Base-by-base conservation (phyloP, 2,888 invertebrate species). In the Phasia obesa region DNA sequence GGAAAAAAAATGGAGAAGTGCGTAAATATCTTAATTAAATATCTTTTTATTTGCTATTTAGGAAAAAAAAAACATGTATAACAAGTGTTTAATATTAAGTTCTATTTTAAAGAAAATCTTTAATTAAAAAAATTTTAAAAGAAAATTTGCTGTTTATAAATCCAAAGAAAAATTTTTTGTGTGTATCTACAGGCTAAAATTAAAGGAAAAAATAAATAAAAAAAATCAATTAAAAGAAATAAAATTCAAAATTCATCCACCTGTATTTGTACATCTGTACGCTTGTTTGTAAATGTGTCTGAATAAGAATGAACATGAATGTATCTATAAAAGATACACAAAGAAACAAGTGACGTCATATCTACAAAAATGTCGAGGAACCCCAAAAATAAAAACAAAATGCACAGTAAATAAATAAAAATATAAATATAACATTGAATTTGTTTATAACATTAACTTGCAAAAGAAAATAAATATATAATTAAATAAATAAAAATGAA, bases 311-410 rank as follows among this genome's bases (percentile, higher is more conserved):
- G 31, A 35, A 27, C n/a, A 11, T 35, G 11, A 35, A 35, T 35
- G 17, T 42, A 31, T 64, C 27, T 42, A 7, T n/a, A 23, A 57
- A 44, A 60, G 59, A 60, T 51, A 59, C 31, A 76, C 65, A 77
- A 73, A 59, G 44, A 51, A 53, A 38, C 42, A 42, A 59, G 75
- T 83, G 83, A 83, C 83, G 83, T 83, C 83, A 83, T 82, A 70
- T 44, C 2, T 13, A 44, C n/a, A 81, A 59, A 51, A 64, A 57
- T 78, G 47, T 27, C 69, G 38, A 79, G 49, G 21, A 60, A 79
- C 21, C 74, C 44, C 21, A 59, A 51, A 60, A 27, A 51, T 2
- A 38, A 9, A 38, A 38, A 47, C 44, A 19, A 47, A n/a, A 47
- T n/a, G 15, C 15, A 42, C 13, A 42, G 59, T 71, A 64, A 59